Base-by-base conservation (phyloP, 2,797 vertebrate species). In the Brachyrhaphis roseni region DNA sequence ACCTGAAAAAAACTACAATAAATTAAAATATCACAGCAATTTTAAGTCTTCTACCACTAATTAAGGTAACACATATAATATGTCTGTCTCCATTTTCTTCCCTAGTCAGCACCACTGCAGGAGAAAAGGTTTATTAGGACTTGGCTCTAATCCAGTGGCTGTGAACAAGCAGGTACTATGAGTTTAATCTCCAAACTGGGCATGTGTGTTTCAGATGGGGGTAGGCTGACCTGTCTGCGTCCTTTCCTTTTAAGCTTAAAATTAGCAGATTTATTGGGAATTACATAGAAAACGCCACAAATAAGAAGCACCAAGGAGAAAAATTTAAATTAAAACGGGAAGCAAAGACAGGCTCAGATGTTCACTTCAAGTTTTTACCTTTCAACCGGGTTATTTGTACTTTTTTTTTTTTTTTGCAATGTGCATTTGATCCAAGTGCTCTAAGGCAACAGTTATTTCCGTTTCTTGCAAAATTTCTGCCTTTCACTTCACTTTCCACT, bases 161-260 rank as follows among this genome's bases (percentile, higher is more conserved):
- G 8, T 45, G 18, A 34, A 46, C 20, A 34, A 34, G 18, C 8
- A 46, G 20, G 55, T 13, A 57, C 0, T 28, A 43, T 11, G 28
- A 55, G 23, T 41, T 57, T 28, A 55, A 55, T 55, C 51, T 75
- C 51, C 55, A 75, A 75, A 53, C 73, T 59, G 26, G 28, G 39
- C 39, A 59, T 16, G 11, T 34, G 41, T 26, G 31, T 59, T 31
- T 76, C 55, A 76, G 10, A 20, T 45, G 43, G 26, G n/a, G 13
- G 16, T 12, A 76, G 55, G 41, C 41, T 43, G n/a, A 31, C 53
- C 74, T 46, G 53, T 59, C 49, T 41, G 36, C 1, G 26, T 75
- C 18, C 47, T 53, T 36, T 51, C 34, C 6, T 51, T 51, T 51
- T 23, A 4, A 51, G 20, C 47, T 51, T 53, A 53, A 36, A 39